These are phyloP conservation scores for Hyperoplus immaculatus DNA, from an alignment of 2,797 vertebrate genomes.

Conservation along the genomic window DNA sequence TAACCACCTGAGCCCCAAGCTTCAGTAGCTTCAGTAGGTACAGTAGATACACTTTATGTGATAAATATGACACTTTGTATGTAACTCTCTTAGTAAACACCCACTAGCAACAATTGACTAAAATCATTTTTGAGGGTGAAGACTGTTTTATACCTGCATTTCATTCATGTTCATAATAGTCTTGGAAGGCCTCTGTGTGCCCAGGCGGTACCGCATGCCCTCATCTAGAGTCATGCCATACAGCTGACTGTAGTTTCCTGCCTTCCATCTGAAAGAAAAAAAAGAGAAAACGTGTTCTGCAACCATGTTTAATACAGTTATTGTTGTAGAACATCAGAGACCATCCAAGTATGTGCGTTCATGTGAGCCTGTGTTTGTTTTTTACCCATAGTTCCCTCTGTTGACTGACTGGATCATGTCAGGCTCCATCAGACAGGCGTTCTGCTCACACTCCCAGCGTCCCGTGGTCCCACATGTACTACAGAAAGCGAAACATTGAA, in stretches of 20 bases:
- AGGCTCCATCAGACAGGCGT: constrained; percentile 90
- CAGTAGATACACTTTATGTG: background rate
- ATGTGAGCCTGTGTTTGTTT: background rate
- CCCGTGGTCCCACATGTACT: constrained; percentile 90
- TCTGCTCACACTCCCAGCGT: constrained; percentile 93
- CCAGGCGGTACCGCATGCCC: constrained; percentile 92
- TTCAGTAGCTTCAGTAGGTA: background rate
- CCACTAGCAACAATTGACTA: constrained; percentile 13
- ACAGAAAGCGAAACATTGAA: constrained; percentile 27
- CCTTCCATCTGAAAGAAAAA: constrained; percentile 88
- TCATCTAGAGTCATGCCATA: constrained; percentile 96
- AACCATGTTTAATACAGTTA: background rate
- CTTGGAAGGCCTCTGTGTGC: constrained; percentile 91
- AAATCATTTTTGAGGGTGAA: background rate
- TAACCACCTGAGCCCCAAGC: too few relatives aligned
- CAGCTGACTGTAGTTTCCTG: constrained; percentile 93
- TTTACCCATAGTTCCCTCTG: constrained; percentile 90
- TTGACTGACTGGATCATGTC: constrained; percentile 91
- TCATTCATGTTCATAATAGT: constrained; percentile 97
- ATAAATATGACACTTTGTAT: background rate
- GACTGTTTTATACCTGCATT: constrained; percentile 86
- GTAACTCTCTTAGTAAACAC: constrained; percentile 4
- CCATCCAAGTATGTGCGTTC: background rate
- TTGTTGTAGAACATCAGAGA: background rate
- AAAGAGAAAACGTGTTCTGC: background rate